These are phyloP conservation scores for Tupaia tana DNA, from an alignment of 2,113 vertebrate species.

Conservation along the genomic window DNA sequence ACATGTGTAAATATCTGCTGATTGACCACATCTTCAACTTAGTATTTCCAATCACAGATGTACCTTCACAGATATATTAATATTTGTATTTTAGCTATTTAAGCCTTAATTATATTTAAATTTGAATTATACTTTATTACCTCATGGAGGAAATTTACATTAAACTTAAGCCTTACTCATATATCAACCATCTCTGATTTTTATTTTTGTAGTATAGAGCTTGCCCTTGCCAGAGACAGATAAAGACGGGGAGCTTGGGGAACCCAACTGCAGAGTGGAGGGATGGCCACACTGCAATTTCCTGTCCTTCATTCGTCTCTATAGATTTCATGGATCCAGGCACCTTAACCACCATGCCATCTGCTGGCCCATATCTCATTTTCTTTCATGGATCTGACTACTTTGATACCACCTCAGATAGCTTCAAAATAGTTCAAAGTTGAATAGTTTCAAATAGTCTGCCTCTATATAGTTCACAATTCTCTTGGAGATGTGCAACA, in stretches of 20 bases:
- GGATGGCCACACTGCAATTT: too few species aligned
- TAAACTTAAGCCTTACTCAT: not conserved
- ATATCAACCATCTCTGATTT: not conserved
- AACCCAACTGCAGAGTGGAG: too few species aligned
- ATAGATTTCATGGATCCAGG: too few species aligned
- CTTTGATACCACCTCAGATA: not conserved
- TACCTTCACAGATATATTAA: not conserved
- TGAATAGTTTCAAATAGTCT: too few species aligned
- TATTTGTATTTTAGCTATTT: conserved; percentile 27
- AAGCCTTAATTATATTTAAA: conserved; percentile 25
- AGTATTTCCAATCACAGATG: not conserved
- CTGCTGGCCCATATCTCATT: not conserved
- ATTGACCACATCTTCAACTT: not conserved
- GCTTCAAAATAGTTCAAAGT: not conserved
- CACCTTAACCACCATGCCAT: too few species aligned
- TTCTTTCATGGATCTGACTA: not conserved
- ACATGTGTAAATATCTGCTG: not conserved
- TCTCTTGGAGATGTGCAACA: not conserved
- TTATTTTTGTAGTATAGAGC: not conserved
- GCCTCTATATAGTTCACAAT: not conserved
- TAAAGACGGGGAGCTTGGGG: too few species aligned
- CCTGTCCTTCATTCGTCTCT: too few species aligned
- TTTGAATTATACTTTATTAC: not conserved
- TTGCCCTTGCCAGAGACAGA: too few species aligned
- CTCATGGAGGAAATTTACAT: not conserved